A percentile compares a stretch with the other conserved stretches of the same genome.
phyloP scores from a whole-genome alignment of 2,797 vertebrate genomes.

The Amazona finschi region DNA sequence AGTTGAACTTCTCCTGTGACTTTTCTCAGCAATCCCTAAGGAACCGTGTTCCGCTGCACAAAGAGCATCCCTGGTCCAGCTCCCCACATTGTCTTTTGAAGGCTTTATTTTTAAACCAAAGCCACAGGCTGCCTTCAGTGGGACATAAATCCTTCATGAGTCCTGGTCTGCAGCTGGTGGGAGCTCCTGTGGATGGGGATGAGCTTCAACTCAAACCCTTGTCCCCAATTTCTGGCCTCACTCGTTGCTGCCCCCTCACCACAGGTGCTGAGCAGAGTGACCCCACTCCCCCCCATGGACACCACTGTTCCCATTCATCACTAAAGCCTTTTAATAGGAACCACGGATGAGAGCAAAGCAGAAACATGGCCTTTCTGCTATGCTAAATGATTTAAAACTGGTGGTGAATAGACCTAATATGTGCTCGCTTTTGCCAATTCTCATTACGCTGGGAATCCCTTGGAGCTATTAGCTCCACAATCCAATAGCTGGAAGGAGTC shows the following conservation, averaged over 20 bases:
- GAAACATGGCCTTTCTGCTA: not conserved
- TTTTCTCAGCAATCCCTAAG: conserved; percentile 30
- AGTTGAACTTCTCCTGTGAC: not conserved
- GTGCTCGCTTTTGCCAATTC: not conserved
- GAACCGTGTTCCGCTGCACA: accelerated
- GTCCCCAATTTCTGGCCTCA: not conserved
- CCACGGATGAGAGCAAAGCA: accelerated
- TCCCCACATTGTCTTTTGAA: not conserved
- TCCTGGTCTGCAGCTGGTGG: not conserved
- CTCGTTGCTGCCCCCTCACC: not conserved
- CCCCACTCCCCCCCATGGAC: accelerated
- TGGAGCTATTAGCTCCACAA: not conserved
- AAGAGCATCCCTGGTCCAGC: not conserved
- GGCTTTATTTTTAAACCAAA: not conserved
- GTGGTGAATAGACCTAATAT: conserved; percentile 6
- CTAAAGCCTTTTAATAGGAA: not conserved
- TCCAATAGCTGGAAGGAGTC: not conserved
- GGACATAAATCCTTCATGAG: not conserved
- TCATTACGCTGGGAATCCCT: conserved; percentile 14
- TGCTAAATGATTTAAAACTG: not conserved
- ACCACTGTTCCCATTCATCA: not conserved
- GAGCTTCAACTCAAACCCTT: not conserved
- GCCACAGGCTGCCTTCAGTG: not conserved
- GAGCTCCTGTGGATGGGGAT: not conserved
- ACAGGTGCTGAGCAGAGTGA: accelerated